Conservation (phyloP, 2,113 vertebrate genomes). For the Notarius lentiginosus region DNA sequence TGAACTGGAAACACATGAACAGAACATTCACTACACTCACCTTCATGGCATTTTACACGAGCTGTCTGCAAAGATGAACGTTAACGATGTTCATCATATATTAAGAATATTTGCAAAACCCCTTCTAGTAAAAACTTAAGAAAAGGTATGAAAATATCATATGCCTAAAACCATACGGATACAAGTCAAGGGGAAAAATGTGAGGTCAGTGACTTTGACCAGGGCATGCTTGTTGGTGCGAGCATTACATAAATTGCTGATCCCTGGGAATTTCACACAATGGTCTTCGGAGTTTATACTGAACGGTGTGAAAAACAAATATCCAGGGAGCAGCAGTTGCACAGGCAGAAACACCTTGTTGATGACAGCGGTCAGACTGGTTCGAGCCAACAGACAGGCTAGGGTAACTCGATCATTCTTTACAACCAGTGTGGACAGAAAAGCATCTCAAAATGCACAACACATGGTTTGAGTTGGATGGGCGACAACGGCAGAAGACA, state of each 20-base stretch:
- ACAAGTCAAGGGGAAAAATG: not conserved
- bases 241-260: not conserved
- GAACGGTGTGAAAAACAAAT: not conserved
- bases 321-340: not conserved
- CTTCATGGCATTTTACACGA: not conserved
- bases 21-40: not conserved
- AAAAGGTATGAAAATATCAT: not conserved
- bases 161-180: not conserved
- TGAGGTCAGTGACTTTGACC: not conserved
- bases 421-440: not conserved
- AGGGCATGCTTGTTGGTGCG: not conserved
- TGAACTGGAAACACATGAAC: no score
- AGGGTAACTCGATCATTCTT: not conserved
- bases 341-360: not conserved
- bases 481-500: not conserved
- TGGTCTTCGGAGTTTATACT: not conserved
- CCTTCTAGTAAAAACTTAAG: not conserved
- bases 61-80: not conserved
- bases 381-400: not conserved
- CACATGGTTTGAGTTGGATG: not conserved
- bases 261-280: not conserved
- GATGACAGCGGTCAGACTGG: not conserved
- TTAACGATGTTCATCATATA: not conserved
- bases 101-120: not conserved
- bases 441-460: not conserved